Evolutionary conservation across 2,113 vertebrate genomes (phyloP).

Genomic region (Barbus barbus): DNA sequence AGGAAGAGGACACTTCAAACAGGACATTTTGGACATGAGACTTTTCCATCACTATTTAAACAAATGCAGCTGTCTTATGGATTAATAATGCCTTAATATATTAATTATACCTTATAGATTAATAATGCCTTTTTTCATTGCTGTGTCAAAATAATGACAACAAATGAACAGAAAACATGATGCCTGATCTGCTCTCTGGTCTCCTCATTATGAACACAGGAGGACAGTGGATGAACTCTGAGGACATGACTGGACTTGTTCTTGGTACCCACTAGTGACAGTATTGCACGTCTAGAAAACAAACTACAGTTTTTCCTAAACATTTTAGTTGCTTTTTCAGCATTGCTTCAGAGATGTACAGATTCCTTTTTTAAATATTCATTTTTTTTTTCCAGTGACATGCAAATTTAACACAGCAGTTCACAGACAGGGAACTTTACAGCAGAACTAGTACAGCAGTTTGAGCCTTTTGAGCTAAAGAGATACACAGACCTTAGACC

Average conservation of each 20-base stretch:
- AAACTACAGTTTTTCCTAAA: slow-evolving; percentile 65
- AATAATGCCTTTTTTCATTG: slow-evolving; percentile 34
- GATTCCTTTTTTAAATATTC: slow-evolving; percentile 69
- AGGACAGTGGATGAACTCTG: slow-evolving; percentile 26
- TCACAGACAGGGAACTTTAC: slow-evolving; percentile 72
- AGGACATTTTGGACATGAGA: slow-evolving; percentile 50
- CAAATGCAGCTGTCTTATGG: slow-evolving; percentile 55
- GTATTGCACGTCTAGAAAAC: slow-evolving; percentile 80
- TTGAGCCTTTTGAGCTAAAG: slow-evolving; percentile 55
- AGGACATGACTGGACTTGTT: slow-evolving; percentile 35
- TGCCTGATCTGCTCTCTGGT: not conserved
- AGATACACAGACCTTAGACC: slow-evolving; percentile 63
- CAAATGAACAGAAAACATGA: not conserved
- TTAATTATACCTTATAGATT: too few species aligned
- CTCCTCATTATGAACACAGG: not conserved
- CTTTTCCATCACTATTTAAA: slow-evolving; percentile 46
- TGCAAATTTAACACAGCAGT: slow-evolving; percentile 76
- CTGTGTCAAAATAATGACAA: not conserved
- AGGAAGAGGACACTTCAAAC: slow-evolving; percentile 44
- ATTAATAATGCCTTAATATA: slow-evolving; percentile 38
- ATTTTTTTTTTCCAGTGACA: slow-evolving; percentile 69
- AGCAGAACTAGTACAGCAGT: slow-evolving; percentile 72
- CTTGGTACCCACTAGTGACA: slow-evolving; percentile 56
- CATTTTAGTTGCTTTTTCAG: slow-evolving; percentile 52
- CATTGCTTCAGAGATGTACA: slow-evolving; percentile 73